These are phyloP conservation scores for Pterostichus niger DNA, from an alignment of 2,888 invertebrate genomes.

Conservation along the genomic window DNA sequence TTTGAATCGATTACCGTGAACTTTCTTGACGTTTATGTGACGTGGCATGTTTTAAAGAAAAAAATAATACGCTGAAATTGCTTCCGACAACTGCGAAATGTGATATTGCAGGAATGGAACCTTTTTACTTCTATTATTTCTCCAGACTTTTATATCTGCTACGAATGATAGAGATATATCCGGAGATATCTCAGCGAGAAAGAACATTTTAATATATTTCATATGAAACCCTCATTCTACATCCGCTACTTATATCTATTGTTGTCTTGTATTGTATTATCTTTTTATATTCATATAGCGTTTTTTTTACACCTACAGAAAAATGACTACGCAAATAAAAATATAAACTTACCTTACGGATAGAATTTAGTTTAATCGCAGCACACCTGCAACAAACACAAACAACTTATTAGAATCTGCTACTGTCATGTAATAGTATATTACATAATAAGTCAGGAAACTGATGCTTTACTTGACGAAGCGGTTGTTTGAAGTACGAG, in stretches of 20 bases:
- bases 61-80: constrained; percentile 61
- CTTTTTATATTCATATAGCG: constrained; percentile 15
- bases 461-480: too few relatives aligned
- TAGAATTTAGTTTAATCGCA: neutral
- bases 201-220: constrained; percentile 47
- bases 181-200: constrained; percentile 25
- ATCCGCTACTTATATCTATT: constrained; percentile 44
- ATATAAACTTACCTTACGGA: constrained; percentile 4
- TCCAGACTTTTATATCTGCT: constrained; percentile 41
- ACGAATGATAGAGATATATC: constrained; percentile 40
- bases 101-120: constrained; percentile 51
- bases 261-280: constrained; percentile 4
- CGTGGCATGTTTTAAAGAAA: constrained; percentile 59
- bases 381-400: neutral
- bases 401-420: too few relatives aligned
- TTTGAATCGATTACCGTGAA: constrained; percentile 60
- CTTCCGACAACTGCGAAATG: constrained; percentile 59
- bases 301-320: neutral
- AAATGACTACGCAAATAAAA: neutral
- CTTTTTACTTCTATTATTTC: constrained; percentile 51
- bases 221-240: constrained; percentile 35
- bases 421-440: too few relatives aligned
- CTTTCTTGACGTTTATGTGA: constrained; percentile 64
- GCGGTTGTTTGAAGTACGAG: too few relatives aligned
- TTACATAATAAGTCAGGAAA: too few relatives aligned